Evolutionary conservation across 2,797 vertebrate species (phyloP).

Genomic region (Loriculus beryllinus): DNA sequence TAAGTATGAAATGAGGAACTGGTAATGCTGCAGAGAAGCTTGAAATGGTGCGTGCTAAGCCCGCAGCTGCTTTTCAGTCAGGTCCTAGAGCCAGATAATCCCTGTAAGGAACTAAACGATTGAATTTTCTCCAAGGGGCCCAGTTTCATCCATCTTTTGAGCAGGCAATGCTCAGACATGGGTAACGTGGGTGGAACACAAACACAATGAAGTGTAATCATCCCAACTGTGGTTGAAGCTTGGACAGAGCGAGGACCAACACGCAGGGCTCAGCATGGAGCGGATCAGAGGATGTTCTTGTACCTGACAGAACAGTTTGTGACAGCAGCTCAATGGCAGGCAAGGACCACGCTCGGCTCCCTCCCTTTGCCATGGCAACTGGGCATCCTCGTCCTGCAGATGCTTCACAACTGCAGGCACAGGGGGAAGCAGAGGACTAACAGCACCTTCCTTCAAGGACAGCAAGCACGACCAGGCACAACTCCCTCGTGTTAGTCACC

Average conservation of each 20-base stretch:
- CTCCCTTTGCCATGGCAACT: background rate
- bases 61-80: background rate
- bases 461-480: background rate
- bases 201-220: background rate
- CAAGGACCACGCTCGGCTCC: background rate
- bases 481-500: background rate
- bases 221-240: background rate
- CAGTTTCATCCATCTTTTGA: background rate
- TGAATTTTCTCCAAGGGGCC: background rate
- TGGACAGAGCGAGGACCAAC: background rate
- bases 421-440: background rate
- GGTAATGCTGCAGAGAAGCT: background rate
- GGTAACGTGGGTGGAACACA: fast-evolving
- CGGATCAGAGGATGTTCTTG: background rate
- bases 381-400: background rate
- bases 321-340: background rate
- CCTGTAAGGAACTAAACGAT: background rate
- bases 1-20: fast-evolving
- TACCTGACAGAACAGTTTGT: background rate
- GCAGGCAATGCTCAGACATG: background rate
- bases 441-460: background rate
- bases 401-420: background rate
- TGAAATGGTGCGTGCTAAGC: background rate
- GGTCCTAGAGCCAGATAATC: background rate
- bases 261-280: background rate